Base-by-base conservation (phyloP, 2,888 invertebrate genomes). In the Tetranychus truncatus region DNA sequence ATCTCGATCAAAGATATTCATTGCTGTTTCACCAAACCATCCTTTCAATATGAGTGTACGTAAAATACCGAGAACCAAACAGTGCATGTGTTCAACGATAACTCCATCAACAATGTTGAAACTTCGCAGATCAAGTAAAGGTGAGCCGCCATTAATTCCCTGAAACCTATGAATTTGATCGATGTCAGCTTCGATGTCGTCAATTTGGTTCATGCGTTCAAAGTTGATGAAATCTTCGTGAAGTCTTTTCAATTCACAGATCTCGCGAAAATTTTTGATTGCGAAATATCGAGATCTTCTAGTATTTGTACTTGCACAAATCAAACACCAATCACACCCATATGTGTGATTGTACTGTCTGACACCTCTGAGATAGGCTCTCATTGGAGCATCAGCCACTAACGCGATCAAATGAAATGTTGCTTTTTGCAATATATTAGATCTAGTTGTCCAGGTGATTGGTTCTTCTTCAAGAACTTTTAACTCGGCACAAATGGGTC, bases 371-470 rank as follows among this genome's bases (percentile, higher is more conserved):
- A 72, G 45, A 72, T 15, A 72, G 8, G 72, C 72, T 72, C 72
- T n/a, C 72, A 72, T 72, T 2, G 44, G 34, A 1, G 72, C 72
- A 72, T 72, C 72, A 8, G 72, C 72, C 45, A 72, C 72, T 8
- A 72, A 8, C 18, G 44, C 18, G 11, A 72, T 45, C 18, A 44
- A 8, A 8, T 45, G 34, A 45, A 72, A 72, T 21, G 18, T 72
- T 45, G 34, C 45, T 6, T 8, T 34, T 8, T 8, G 15, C 4
- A 72, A n/a, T 45, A 34, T 18, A 2, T n/a, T n/a, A 21, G 18
- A 34, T 34, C 8, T 34, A 45, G 2, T n/a, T 45, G 9, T 45
- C 72, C 72, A 72, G 3, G 5, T 6, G 4, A 72, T n/a, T 20
- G 18, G 18, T 1, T 72, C 45, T 1, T 1, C 2, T 34, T 21